These are phyloP conservation scores for Melanotaenia trifasciata DNA, from an alignment of 2,797 vertebrate genomes.

Conservation along the genomic window DNA sequence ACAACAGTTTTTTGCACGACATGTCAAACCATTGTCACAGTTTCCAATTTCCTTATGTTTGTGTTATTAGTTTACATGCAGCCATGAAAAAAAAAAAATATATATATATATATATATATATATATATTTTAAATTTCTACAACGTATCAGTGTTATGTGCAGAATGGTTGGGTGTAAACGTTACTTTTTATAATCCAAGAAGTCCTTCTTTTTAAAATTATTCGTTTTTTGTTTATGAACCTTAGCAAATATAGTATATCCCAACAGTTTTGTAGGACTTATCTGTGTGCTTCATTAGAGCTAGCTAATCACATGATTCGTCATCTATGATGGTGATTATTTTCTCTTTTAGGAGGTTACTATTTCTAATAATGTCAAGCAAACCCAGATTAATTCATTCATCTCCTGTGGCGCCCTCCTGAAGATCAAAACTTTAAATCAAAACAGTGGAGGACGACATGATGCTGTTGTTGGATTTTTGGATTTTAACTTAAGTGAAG, in stretches of 20 bases:
- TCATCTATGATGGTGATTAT: not conserved
- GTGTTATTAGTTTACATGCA: not conserved
- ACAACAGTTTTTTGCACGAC: constrained; percentile 1
- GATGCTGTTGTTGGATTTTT: too few species aligned
- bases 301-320: not conserved
- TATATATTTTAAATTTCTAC: not conserved
- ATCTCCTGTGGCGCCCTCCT: not conserved
- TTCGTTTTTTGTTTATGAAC: not conserved
- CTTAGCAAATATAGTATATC: not conserved
- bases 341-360: not conserved
- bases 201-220: not conserved
- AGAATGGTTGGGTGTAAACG: not conserved
- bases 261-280: not conserved
- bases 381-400: not conserved
- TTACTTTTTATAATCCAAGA: not conserved
- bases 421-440: too few species aligned
- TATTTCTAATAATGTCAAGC: not conserved
- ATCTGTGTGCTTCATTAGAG: not conserved
- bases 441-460: too few species aligned
- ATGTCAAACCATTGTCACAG: not conserved
- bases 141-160: not conserved
- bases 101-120: too few species aligned
- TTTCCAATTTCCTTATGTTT: not conserved
- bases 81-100: not conserved
- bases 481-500: too few species aligned